Evolutionary conservation across 1,140 invertebrate genomes (phyloP), one percentile per base, ranked within the genome.

Genomic region (Brachionus plicatilis): DNA sequence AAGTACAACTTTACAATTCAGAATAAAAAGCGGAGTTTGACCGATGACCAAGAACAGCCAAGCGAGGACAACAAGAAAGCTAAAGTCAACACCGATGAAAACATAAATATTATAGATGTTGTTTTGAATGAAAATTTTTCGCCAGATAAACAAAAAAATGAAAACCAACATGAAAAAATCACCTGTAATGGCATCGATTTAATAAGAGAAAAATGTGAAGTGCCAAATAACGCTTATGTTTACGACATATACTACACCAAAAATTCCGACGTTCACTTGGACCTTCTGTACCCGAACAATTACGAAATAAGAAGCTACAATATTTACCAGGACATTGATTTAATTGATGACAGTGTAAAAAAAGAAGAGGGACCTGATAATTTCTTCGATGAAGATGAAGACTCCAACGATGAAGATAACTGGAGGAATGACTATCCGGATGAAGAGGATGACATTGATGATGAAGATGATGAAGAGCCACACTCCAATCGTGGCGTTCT

Each of bases 371-470:
- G 65, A 37, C 17, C 1, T 0, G 43, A 76, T 5, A 24, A 76
- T 27, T 50, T 76, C 14, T 82, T 65, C n/a, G 79, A 82, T 45
- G 79, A 82, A 27, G 79, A 82, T 20, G 79, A 82, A 20, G 79
- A 82, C 24, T 82, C 79, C 9, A 82, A 82, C 41, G 79, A 60
- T 24, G 79, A 82, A 24, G 53, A 20, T 68, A 82, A 82, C 41
- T 82, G 79, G 79, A 60, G 79, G 17, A 82, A 82, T 17, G 79
- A 82, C 41, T 82, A 82, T 82, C 79, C 79, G 33, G 79, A 82
- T 47, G 79, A 82, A 47, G 79, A 82, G 12, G 79, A 82, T 45
- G 53, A 68, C 20, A 47, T 41, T 27, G 53, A 65, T 45, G 53
- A 82, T 43, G 53, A 60, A 82, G 79, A 68, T 12, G 79, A 82